Evolutionary conservation across 2,797 vertebrate species (phyloP), one percentile per base, ranked within the genome.

Genomic region (Coendou prehensilis): DNA sequence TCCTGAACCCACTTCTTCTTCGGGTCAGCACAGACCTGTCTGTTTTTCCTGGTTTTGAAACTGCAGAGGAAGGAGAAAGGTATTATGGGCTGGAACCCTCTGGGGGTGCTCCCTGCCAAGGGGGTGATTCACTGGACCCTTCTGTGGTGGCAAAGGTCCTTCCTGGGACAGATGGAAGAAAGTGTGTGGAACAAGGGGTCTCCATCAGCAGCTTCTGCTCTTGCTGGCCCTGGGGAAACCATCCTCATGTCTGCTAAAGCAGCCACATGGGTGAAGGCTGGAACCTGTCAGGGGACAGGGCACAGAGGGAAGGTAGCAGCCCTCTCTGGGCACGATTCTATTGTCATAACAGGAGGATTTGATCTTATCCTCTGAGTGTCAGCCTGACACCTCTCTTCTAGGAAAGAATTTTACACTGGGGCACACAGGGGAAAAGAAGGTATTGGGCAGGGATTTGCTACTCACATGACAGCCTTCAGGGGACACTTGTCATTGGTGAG

Each of bases 1-100:
- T 93, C 3, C 94, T 92, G 54, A 33, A 98, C 98, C 98, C 98
- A 98, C 0, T 45, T 79, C 18, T 98, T 41, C 1, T 0, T 0
- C 0, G 96, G 95, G 37, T 97, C 9, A 10, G 97, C 90, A 2
- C 98, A 98, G 86, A 98, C 18, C 5, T 97, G 20, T 0, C 78
- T 95, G 61, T 37, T 73, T 59, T 3, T 95, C 56, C 0, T 97
- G 0, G 98, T 98, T 54, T 67, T 57, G 61, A 98, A 98, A 67
- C 98, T 98, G 97, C 9, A 91, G 90, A 47, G 0, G n/a, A 52
- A 91, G 28, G 52, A 86, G 10, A 50, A 76, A 8, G 23, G n/a
- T 5, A 15, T 14, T 0, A 22, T 93, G 14, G 81, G 37, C 22
- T 22, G 47, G 80, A 15, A 9, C 5, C 9, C 33, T 79, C 26